A percentile compares a stretch with the other conserved stretches of the same genome.
Conservation (phyloP, 2,113 vertebrate genomes). For the Strigops habroptila region DNA sequence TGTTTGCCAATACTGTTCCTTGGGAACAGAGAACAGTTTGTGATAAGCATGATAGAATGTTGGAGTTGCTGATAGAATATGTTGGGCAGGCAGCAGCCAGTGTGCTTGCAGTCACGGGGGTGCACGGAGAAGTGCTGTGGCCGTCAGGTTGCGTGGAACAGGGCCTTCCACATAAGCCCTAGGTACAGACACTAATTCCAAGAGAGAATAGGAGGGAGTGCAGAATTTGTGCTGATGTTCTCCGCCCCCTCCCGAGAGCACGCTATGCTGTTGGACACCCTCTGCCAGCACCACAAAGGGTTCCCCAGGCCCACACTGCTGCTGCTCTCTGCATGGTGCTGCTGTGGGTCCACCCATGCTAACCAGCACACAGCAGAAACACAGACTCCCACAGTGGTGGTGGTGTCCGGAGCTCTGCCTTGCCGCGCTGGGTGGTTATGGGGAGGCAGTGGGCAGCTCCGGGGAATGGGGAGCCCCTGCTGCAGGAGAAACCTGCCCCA, state of each 20-base stretch:
- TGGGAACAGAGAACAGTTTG: background rate
- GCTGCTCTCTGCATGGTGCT: background rate
- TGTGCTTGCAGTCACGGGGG: fast-evolving
- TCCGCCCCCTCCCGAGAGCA: background rate
- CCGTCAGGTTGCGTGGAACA: background rate
- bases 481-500: background rate
- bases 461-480: background rate
- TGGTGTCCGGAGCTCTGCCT: background rate
- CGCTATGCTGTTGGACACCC: background rate
- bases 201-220: background rate
- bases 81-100: background rate
- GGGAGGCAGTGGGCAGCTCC: background rate
- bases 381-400: fast-evolving
- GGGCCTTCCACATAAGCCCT: background rate
- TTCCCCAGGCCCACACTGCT: background rate
- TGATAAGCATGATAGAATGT: too few relatives aligned
- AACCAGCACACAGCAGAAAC: background rate
- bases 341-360: background rate
- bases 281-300: background rate
- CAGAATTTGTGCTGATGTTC: background rate
- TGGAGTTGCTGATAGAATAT: background rate
- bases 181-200: background rate
- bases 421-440: fast-evolving
- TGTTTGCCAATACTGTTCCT: conserved; percentile 12
- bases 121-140: background rate